phyloP scores from a whole-genome alignment of 2,888 invertebrate species.

The Tipula lateralis region DNA sequence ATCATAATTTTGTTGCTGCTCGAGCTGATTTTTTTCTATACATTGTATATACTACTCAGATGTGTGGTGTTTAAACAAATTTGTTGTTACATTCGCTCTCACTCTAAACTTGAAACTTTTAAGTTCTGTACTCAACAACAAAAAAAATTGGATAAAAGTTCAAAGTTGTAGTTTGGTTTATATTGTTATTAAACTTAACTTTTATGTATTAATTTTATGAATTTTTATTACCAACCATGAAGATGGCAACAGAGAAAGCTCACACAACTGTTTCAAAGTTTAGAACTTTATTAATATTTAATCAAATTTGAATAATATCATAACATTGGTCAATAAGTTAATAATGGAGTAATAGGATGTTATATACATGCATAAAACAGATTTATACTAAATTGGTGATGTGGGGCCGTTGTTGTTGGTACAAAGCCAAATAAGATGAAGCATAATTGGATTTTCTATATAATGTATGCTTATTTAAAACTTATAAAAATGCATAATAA shows the following conservation, averaged over 20 bases:
- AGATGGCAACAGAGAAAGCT: not conserved
- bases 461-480: no score
- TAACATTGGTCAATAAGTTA: slow-evolving; percentile 11
- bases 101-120: not conserved
- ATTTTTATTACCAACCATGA: slow-evolving; percentile 4
- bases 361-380: not conserved
- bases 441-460: no score
- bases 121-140: not conserved
- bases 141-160: not conserved
- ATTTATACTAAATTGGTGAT: not conserved
- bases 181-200: slow-evolving; percentile 11
- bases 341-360: not conserved
- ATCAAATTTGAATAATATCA: not conserved
- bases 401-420: not conserved
- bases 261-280: not conserved
- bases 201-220: slow-evolving; percentile 19
- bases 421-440: not conserved
- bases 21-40: not conserved
- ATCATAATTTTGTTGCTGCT: not conserved
- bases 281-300: not conserved
- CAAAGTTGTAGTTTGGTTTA: slow-evolving; percentile 1
- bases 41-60: not conserved
- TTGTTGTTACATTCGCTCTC: not conserved
- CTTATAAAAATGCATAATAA: no score
- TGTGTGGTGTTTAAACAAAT: not conserved